Evolutionary conservation across 2,113 vertebrate genomes (phyloP).

Genomic region (Odontophorus gujanensis): DNA sequence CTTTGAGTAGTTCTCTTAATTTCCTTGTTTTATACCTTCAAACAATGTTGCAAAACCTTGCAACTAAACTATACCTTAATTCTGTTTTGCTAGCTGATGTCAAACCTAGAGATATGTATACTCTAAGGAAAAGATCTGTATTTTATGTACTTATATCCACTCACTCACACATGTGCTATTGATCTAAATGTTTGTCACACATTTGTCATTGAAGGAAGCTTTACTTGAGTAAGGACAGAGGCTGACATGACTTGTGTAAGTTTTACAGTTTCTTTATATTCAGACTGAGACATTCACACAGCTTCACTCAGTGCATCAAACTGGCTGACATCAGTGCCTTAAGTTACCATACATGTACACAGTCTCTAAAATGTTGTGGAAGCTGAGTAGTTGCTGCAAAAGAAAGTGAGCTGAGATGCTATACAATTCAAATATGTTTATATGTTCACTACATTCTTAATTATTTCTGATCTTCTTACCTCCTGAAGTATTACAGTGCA

Average conservation of each 20-base stretch:
- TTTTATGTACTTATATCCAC: fast-evolving
- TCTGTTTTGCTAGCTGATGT: background rate
- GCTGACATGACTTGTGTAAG: background rate
- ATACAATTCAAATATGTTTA: background rate
- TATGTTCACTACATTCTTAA: background rate
- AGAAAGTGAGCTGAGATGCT: background rate
- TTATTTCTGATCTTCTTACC: background rate
- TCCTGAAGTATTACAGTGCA: background rate
- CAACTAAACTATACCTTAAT: background rate
- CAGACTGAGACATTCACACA: background rate
- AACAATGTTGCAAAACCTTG: background rate
- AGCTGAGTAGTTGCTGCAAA: background rate
- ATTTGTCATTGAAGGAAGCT: background rate
- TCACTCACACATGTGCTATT: fast-evolving
- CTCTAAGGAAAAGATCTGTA: background rate
- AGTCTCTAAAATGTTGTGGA: background rate
- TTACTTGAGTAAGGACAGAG: background rate
- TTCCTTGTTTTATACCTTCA: background rate
- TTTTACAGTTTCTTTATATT: background rate
- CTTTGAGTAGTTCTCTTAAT: background rate
- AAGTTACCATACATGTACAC: background rate
- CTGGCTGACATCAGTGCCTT: background rate
- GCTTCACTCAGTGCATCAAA: fast-evolving
- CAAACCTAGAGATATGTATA: background rate
- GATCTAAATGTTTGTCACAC: background rate